Conservation (phyloP, 2,113 vertebrate species). For the Anolis carolinensis region DNA sequence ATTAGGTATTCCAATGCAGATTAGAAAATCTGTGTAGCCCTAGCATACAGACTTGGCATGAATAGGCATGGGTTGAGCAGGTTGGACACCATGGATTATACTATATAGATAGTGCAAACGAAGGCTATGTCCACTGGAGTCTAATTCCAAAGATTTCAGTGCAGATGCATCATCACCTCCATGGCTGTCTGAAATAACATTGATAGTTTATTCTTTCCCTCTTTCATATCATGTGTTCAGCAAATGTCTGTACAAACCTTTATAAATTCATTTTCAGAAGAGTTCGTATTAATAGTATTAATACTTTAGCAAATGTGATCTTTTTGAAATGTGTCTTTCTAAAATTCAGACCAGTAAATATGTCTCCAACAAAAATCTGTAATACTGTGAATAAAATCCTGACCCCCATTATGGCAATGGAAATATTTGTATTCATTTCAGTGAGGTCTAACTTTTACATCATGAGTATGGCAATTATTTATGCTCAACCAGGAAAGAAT, state of each 20-base stretch:
- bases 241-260: not conserved
- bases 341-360: conserved; percentile 22
- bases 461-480: not conserved
- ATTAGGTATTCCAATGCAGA: not conserved
- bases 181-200: not conserved
- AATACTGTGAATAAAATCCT: conserved; percentile 6
- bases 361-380: not conserved
- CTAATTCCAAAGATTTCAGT: not conserved
- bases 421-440: conserved; percentile 11
- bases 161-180: not conserved
- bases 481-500: conserved; percentile 13
- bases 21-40: not conserved
- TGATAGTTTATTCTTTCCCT: not conserved
- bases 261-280: not conserved
- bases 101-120: no score
- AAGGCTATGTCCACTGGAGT: no score
- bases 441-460: conserved; percentile 3
- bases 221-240: not conserved
- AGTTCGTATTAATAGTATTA: not conserved
- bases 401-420: conserved; percentile 26
- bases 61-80: not conserved
- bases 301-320: not conserved
- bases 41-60: not conserved
- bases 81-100: not conserved
- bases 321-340: rapidly evolving